A percentile compares a stretch with the other conserved stretches of the same genome.
phyloP scores from a whole-genome alignment of 2,113 vertebrate species.

The Grammomys dolichurus region DNA sequence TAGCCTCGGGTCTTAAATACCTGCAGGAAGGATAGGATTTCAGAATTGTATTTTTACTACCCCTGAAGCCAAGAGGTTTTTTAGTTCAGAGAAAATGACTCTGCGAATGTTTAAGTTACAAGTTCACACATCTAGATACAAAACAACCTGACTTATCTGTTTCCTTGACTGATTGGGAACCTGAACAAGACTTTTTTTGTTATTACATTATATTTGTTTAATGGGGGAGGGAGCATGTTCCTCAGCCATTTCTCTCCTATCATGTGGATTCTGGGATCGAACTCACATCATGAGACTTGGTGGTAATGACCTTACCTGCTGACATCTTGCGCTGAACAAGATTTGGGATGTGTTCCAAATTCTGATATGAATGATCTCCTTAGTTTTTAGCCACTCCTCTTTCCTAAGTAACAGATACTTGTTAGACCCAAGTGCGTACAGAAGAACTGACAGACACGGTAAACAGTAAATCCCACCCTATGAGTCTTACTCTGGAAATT shows the following conservation, averaged over 20 bases:
- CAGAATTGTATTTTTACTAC: not conserved
- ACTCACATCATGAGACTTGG: not conserved
- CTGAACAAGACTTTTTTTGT: not conserved
- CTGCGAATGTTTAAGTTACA: not conserved
- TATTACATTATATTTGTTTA: not conserved
- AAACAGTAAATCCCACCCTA: not conserved
- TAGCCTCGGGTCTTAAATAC: not conserved
- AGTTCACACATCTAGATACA: not conserved
- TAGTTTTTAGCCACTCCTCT: slow-evolving; percentile 14
- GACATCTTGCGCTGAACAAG: not conserved
- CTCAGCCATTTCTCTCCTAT: not conserved
- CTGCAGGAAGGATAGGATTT: not conserved
- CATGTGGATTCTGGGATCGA: not conserved
- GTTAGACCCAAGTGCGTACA: not conserved
- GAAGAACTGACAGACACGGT: not conserved
- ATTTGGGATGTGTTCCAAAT: slow-evolving; percentile 24
- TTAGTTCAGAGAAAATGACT: slow-evolving; percentile 20
- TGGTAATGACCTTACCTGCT: not conserved
- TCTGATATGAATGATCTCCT: not conserved
- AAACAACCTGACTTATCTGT: slow-evolving; percentile 2
- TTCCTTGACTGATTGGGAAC: not conserved
- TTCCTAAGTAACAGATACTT: not conserved
- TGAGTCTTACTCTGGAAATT: slow-evolving; percentile 60
- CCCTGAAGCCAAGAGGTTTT: slow-evolving; percentile 14
- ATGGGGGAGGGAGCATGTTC: not conserved